Base-by-base conservation (phyloP, 64 coral and sea anemone species). In the Anthopleura sola region DNA sequence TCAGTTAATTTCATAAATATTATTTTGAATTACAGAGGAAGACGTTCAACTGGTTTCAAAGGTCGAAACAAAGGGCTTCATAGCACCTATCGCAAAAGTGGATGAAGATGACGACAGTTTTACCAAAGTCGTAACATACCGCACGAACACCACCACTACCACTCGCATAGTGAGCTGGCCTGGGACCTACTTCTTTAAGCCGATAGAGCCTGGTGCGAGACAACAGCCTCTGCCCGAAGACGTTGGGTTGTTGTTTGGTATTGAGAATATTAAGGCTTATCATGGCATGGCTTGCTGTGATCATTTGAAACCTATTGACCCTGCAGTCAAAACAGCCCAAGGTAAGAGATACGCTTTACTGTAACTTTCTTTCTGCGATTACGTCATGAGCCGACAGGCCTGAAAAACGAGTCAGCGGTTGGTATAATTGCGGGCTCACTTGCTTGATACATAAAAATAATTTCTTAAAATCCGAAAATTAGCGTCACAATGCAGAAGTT, bases 121-220 rank as follows among this genome's bases (percentile, higher is more conserved):
- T 2, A 83, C 82, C 13, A 53, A 60, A 53, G 46, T 83, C 0
- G 82, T 83, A 6, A 83, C 82, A 38, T 83, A 83, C 17, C 82
- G 82, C 21, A 83, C 82, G 16, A 31, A 24, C 3, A 83, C 82
- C 20, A 83, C 44, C 6, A 83, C 82, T 8, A 83, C 82, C 19
- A 83, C 82, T 29, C 44, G 82, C 6, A 49, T 83, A 2, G 82
- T 83, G 51, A 83, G 82, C 82, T 83, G 82, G 82, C 82, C 82
- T 83, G 82, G 82, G 14, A 60, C 82, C 50, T 58, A 83, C 82
- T 83, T 83, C 82, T 83, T 83, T 29, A 83, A 83, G 50, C 82
- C 82, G 23, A 83, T 83, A 83, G 82, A 83, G 51, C 82, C 82
- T 56, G 82, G 51, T 19, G 47, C 48, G 29, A 60, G 82, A 83